Conservation (phyloP, 35 echinoderm and acorn worm species). For the Heliocidaris tuberculata region DNA sequence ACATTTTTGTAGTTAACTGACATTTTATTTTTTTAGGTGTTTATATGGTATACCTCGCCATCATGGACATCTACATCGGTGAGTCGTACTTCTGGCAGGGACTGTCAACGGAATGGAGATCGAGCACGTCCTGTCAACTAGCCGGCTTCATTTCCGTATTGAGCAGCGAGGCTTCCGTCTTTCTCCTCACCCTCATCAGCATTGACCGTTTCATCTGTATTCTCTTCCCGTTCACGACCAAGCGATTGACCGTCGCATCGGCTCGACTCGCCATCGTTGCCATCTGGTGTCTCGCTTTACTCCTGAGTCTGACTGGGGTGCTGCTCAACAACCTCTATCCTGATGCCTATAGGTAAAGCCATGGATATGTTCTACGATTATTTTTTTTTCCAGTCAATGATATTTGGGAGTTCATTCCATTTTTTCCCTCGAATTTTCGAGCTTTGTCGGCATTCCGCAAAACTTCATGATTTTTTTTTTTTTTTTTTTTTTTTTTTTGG, state of each 20-base stretch:
- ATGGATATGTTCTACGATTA: too few species aligned
- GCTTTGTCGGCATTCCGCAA: too few species aligned
- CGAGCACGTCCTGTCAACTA: conserved; percentile 51
- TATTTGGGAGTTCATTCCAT: too few species aligned
- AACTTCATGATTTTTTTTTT: too few species aligned
- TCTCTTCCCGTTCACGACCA: conserved; percentile 55
- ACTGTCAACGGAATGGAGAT: conserved; percentile 27
- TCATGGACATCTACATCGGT: conserved; percentile 39
- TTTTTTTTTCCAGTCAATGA: too few species aligned
- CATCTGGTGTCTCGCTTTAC: conserved; percentile 53
- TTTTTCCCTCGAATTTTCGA: too few species aligned
- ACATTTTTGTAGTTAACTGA: too few species aligned
- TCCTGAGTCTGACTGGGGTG: conserved; percentile 50
- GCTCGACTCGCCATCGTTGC: not conserved
- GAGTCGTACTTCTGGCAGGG: conserved; percentile 43
- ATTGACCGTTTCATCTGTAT: conserved; percentile 66
- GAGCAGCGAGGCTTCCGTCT: conserved; percentile 70
- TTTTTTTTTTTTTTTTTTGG: too few species aligned
- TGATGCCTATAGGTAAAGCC: conserved; percentile 50
- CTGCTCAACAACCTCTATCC: conserved; percentile 20
- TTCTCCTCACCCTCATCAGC: conserved; percentile 69
- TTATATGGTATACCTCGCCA: conserved; percentile 53
- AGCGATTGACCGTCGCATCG: conserved; percentile 28
- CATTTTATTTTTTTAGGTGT: conserved; percentile 8
- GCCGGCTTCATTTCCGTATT: conserved; percentile 66